phyloP scores from a whole-genome alignment of 2,888 invertebrate genomes.

The Cheilosia variabilis region DNA sequence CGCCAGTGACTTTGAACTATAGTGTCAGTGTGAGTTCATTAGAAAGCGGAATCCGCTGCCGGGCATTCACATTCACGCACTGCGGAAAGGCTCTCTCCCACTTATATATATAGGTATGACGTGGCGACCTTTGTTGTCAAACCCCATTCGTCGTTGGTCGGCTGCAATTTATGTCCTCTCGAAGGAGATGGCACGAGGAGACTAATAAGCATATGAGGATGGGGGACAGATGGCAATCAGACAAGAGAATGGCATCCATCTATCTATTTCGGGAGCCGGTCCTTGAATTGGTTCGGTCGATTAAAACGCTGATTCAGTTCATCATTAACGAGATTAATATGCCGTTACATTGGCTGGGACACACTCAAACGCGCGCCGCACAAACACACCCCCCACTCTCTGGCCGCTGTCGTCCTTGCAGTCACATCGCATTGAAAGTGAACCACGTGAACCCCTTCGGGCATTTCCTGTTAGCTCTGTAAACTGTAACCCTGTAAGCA shows the following conservation, averaged over 20 bases:
- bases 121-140: constrained; percentile 54
- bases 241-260: constrained; percentile 70
- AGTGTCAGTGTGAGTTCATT: constrained; percentile 52
- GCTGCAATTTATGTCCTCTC: constrained; percentile 37
- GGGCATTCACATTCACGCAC: constrained; percentile 51
- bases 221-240: constrained; percentile 64
- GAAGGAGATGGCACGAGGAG: background rate
- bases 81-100: constrained; percentile 21
- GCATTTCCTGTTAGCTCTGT: constrained; percentile 50
- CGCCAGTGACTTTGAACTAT: constrained; percentile 17
- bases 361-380: constrained; percentile 77
- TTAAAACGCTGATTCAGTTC: constrained; percentile 83
- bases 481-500: constrained; percentile 27
- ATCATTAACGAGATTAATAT: constrained; percentile 84
- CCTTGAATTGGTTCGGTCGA: constrained; percentile 75
- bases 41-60: constrained; percentile 49
- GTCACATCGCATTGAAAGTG: constrained; percentile 65
- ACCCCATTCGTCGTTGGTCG: constrained; percentile 1
- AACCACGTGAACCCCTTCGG: constrained; percentile 67
- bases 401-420: constrained; percentile 59
- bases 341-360: constrained; percentile 81
- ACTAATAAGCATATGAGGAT: constrained; percentile 47
- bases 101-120: constrained; percentile 31
- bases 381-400: constrained; percentile 14
- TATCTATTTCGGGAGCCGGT: constrained; percentile 66